Evolutionary conservation across 2,797 vertebrate species (phyloP), one percentile per base, ranked within the genome.

Genomic region (Chromobotia macracanthus): DNA sequence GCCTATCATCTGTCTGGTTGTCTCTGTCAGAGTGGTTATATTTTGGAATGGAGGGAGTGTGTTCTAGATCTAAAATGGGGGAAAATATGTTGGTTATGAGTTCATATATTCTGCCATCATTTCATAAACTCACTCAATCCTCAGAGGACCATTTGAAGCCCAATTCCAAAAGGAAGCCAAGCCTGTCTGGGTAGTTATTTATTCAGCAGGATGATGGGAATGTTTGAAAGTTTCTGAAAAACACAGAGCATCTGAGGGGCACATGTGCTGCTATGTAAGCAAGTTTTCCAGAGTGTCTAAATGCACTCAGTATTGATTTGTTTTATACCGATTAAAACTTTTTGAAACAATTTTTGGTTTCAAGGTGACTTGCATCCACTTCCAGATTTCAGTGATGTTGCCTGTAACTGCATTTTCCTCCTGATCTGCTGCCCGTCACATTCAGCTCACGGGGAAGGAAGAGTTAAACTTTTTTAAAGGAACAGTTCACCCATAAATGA

Each of bases 241-340:
- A 66, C 46, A 23, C n/a, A 25, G 21, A 44, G 50, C 74, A 76
- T 66, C 74, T 67, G 74, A 56, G 18, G 63, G 63, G 51, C 74
- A 76, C 51, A 67, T 44, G 63, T 66, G 46, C 58, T 28, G 35
- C 38, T 41, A 28, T 11, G 21, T 55, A 23, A 44, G 16, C 12
- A 2, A 25, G 50, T 56, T 66, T 56, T 21, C 19, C 70, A 18
- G 35, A 58, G 38, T 15, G 19, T 21, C 61, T 75, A 53, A 65
- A 55, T 61, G 23, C 31, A n/a, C 13, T 7, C 13, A 60, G 10
- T 16, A 16, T 28, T 60, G 15, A 8, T 60, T 60, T 16, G 23
- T 58, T 13, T 58, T 3, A 28, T 60, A 16, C 23, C 28, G 23
- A 60, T 25, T 13, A 6, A 60, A 60, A 60, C 12, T 12, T 16